Evolutionary conservation across 2,797 vertebrate species (phyloP).

Genomic region (Xerus rutilus): DNA sequence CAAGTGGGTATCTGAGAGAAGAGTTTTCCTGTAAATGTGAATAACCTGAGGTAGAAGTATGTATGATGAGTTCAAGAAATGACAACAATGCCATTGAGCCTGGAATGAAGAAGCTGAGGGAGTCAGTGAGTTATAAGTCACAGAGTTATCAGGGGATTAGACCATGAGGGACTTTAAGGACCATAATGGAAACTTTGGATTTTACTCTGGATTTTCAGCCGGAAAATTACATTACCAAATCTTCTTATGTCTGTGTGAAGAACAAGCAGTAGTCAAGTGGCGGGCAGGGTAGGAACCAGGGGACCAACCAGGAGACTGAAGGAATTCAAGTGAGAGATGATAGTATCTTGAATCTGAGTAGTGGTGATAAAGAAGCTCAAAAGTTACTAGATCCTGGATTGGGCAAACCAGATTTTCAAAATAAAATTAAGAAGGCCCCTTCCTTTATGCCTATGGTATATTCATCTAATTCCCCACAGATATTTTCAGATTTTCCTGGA

Average conservation of each 20-base stretch:
- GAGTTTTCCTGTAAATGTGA: too few species aligned
- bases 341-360: background rate
- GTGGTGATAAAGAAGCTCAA: background rate
- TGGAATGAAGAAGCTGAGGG: too few species aligned
- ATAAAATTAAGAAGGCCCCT: background rate
- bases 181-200: conserved; percentile 19
- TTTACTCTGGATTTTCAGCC: conserved; percentile 35
- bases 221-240: background rate
- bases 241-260: background rate
- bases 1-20: too few species aligned
- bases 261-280: background rate
- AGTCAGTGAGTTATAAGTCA: too few species aligned
- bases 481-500: conserved; percentile 25
- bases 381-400: background rate
- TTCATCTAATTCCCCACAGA: background rate
- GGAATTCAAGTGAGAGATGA: background rate
- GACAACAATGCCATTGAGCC: too few species aligned
- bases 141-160: background rate
- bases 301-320: background rate
- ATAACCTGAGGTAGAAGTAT: background rate
- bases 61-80: too few species aligned
- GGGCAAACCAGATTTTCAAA: background rate
- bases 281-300: background rate
- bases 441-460: background rate
- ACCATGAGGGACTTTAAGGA: background rate